Evolutionary conservation across 2,113 vertebrate species (phyloP).

Genomic region (Ifrita kowaldi): DNA sequence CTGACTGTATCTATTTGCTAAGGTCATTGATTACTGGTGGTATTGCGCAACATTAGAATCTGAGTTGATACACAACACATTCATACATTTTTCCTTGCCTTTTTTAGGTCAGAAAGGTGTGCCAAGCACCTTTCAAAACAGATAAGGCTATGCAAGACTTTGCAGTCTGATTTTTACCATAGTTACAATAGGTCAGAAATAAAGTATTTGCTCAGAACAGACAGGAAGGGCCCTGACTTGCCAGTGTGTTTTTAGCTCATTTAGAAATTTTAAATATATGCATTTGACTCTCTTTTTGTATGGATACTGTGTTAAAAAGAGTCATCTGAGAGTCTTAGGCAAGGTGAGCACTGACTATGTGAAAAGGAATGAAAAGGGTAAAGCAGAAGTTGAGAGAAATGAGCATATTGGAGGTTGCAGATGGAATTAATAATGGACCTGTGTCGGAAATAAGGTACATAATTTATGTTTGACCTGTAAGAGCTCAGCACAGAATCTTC

Average conservation of each 20-base stretch:
- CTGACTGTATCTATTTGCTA: neutral
- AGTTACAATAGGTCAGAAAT: neutral
- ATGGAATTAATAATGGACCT: neutral
- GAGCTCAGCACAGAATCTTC: neutral
- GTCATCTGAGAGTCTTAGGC: neutral
- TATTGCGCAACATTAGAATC: neutral
- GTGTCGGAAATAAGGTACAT: accelerated
- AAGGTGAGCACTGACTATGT: accelerated
- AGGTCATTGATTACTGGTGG: neutral
- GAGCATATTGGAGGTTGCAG: neutral
- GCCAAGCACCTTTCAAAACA: neutral
- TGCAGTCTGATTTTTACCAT: neutral
- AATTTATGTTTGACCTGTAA: neutral
- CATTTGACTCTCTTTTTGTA: neutral
- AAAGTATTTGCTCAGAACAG: neutral
- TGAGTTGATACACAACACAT: neutral
- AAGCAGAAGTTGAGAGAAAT: neutral
- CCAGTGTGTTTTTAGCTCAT: neutral
- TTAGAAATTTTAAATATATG: neutral
- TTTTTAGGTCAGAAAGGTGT: neutral
- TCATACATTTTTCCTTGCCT: neutral
- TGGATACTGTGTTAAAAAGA: neutral
- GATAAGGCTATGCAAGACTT: neutral
- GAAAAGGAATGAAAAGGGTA: neutral
- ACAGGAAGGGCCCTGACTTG: neutral